These are phyloP conservation scores for Lepidostoma basale DNA, from an alignment of 1,140 invertebrate species.

Conservation along the genomic window DNA sequence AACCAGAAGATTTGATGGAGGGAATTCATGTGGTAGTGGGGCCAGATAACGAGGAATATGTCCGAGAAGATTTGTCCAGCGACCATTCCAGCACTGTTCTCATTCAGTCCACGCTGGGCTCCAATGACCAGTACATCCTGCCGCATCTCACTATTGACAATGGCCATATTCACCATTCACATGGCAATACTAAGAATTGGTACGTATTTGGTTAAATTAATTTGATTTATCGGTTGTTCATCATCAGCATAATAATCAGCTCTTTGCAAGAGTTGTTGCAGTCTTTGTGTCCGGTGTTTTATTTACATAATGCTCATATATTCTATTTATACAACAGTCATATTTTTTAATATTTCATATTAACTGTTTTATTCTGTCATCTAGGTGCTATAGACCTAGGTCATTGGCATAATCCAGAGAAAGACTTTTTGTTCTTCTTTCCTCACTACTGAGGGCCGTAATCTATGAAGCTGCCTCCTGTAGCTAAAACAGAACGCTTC, in stretches of 20 bases:
- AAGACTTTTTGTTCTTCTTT: no score
- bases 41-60: constrained; percentile 51
- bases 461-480: no score
- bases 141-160: constrained; percentile 58
- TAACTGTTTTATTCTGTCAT: no score
- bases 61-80: constrained; percentile 48
- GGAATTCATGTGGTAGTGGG: constrained; percentile 74
- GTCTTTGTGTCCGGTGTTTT: no score
- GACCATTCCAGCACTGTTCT: constrained; percentile 39
- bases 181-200: constrained; percentile 51
- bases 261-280: no score
- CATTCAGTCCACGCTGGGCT: constrained; percentile 31
- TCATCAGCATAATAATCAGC: no score
- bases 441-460: no score
- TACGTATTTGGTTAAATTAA: no score
- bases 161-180: constrained; percentile 53
- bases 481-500: no score
- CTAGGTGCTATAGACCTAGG: no score
- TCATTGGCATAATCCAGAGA: no score
- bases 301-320: no score
- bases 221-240: neutral
- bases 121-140: constrained; percentile 46
- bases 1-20: constrained; percentile 83
- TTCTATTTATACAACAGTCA: neutral
- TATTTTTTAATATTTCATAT: neutral